Evolutionary conservation across 2,888 invertebrate species (phyloP).

Genomic region (Acanthopleura granulata): DNA sequence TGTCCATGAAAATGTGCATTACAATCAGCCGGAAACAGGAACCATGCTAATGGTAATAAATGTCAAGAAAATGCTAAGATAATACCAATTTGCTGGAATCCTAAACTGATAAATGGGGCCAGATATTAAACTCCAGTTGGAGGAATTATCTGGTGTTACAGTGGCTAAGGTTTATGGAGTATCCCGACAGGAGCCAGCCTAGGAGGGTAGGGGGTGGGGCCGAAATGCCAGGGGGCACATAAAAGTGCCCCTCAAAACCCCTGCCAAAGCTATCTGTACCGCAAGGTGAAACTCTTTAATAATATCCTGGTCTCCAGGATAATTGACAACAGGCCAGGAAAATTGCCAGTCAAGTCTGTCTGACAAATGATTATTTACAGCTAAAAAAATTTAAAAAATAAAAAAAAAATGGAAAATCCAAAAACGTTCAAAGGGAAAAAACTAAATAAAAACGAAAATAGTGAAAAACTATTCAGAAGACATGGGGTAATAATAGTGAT

Average conservation of each 20-base stretch:
- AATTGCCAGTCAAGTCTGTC: slow-evolving; percentile 2
- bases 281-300: neutral
- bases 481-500: neutral
- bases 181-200: too few relatives aligned
- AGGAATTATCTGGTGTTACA: too few relatives aligned
- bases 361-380: slow-evolving; percentile 12
- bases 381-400: neutral
- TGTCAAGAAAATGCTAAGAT: too few relatives aligned
- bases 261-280: neutral
- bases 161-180: too few relatives aligned
- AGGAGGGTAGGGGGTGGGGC: neutral
- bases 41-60: too few relatives aligned
- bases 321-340: neutral
- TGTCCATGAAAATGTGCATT: too few relatives aligned
- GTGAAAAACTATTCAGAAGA: too few relatives aligned
- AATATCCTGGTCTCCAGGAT: neutral
- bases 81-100: too few relatives aligned
- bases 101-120: too few relatives aligned
- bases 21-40: too few relatives aligned
- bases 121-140: too few relatives aligned
- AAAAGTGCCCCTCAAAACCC: neutral
- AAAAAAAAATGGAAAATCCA: neutral
- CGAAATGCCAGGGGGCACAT: neutral
- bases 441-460: too few relatives aligned
- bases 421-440: neutral